Evolutionary conservation across 2,888 invertebrate genomes (phyloP).

Genomic region (Lasioglossum malachurum): DNA sequence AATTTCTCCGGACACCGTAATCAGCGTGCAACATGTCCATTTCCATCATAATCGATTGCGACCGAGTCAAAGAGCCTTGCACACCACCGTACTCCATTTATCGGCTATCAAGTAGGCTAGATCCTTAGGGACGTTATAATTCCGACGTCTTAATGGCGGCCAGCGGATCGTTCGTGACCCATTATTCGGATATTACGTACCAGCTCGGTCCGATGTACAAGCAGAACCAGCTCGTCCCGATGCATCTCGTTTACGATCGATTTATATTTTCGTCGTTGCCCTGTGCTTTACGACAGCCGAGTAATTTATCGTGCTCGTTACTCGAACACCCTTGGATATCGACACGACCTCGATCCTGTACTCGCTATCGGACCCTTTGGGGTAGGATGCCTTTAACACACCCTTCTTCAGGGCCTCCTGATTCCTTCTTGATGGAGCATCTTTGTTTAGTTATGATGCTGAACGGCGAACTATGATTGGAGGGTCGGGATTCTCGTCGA

Average conservation of each 20-base stretch:
- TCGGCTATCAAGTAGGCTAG: constrained; percentile 32
- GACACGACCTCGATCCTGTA: neutral
- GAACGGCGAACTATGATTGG: neutral
- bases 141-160: constrained; percentile 35
- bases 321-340: neutral
- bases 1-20: neutral
- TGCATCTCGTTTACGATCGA: constrained; percentile 40
- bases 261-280: constrained; percentile 27
- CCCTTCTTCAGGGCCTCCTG: neutral
- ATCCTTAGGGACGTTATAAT: constrained; percentile 37
- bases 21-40: neutral
- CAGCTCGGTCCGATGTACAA: neutral
- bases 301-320: constrained; percentile 36
- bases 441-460: neutral
- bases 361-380: neutral
- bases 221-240: neutral
- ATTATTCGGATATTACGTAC: constrained; percentile 29
- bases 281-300: constrained; percentile 9
- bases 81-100: constrained; percentile 17
- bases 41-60: neutral
- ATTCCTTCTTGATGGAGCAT: neutral
- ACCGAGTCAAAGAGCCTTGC: neutral
- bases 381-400: neutral
- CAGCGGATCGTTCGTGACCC: constrained; percentile 23
- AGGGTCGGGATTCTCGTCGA: neutral